Percentiles rank a stretch among this genome's conserved stretches.
Conservation (phyloP, 37 sponge, comb jelly and placozoan species). For the Diacarnus erythraeanus region DNA sequence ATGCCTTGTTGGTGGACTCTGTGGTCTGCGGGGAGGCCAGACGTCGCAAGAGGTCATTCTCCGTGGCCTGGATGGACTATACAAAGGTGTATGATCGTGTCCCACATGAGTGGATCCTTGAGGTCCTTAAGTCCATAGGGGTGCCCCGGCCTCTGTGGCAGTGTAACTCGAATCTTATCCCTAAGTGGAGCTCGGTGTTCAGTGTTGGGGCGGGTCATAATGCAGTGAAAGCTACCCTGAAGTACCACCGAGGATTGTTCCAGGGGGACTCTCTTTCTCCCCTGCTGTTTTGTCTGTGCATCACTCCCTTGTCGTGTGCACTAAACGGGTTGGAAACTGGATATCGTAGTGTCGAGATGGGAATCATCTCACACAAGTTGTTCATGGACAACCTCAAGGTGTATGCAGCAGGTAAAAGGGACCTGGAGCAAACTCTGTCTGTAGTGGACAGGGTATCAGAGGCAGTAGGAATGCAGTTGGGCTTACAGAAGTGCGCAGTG, state of each 20-base stretch:
- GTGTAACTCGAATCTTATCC: neutral
- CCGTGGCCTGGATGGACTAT: constrained; percentile 2
- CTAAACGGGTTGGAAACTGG: neutral
- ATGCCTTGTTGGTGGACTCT: neutral
- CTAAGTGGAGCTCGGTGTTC: too few relatives aligned
- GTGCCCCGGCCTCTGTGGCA: neutral
- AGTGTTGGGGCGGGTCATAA: too few relatives aligned
- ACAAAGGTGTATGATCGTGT: neutral
- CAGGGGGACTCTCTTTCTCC: constrained; percentile 41
- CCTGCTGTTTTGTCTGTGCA: constrained; percentile 25
- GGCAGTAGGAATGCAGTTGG: constrained; percentile 40
- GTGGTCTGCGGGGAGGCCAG: neutral
- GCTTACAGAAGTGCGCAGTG: constrained; percentile 27
- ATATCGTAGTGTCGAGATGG: too few relatives aligned
- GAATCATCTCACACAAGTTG: neutral
- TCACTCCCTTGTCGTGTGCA: neutral
- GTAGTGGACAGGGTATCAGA: neutral
- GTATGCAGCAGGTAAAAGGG: neutral
- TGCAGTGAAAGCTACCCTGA: too few relatives aligned
- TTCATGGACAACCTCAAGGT: constrained; percentile 7
- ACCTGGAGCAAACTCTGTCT: neutral
- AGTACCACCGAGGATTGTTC: constrained; percentile 20
- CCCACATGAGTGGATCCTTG: neutral
- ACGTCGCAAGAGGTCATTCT: neutral
- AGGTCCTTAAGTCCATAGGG: neutral